Evolutionary conservation across 2,797 vertebrate species (phyloP).

Genomic region (Phrynocephalus guinanensis): DNA sequence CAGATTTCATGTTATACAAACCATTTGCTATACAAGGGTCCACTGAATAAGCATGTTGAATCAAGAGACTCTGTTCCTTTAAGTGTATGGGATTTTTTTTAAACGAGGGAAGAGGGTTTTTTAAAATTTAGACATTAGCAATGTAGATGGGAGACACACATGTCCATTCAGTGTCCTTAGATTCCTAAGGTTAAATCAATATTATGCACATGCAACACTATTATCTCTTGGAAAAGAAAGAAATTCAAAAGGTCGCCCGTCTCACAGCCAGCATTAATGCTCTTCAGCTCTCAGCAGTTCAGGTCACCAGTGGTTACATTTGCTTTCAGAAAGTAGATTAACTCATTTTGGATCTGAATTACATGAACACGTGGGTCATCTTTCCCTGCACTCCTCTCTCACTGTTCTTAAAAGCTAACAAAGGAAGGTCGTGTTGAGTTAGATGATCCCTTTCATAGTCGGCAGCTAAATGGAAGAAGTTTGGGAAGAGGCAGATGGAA

Average conservation of each 20-base stretch:
- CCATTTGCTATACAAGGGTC: too few relatives aligned
- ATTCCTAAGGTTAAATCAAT: background rate
- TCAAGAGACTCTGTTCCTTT: background rate
- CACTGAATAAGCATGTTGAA: background rate
- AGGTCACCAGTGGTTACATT: background rate
- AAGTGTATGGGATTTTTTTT: too few relatives aligned
- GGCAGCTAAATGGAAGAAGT: background rate
- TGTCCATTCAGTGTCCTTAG: fast-evolving
- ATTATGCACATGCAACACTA: background rate
- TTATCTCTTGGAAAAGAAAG: background rate
- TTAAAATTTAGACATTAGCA: background rate
- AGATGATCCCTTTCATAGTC: background rate
- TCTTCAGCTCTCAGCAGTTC: background rate
- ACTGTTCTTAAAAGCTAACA: background rate
- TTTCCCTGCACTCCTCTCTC: background rate
- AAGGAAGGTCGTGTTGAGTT: background rate
- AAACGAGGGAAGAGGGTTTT: background rate
- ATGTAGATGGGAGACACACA: background rate
- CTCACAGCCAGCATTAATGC: background rate
- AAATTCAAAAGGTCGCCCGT: background rate
- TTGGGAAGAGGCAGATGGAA: background rate
- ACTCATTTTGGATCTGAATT: background rate
- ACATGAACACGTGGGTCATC: background rate
- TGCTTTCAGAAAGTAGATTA: fast-evolving
- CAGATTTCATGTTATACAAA: too few relatives aligned